Conservation (phyloP, 2,888 invertebrate species). For the Homarus gammarus region DNA sequence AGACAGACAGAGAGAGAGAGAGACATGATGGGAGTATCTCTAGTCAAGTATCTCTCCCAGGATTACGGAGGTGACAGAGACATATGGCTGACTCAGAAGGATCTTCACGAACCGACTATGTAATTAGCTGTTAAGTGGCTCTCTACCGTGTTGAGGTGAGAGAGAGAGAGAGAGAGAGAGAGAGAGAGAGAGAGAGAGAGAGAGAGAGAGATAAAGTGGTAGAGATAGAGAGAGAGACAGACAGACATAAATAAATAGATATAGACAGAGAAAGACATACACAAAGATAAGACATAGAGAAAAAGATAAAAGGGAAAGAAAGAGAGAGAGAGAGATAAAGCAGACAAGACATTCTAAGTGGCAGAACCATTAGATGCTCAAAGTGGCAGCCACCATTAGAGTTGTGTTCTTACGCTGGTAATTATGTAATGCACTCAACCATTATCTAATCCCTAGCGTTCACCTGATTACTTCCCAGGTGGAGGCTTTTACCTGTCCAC, state of each 20-base stretch:
- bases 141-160: background rate
- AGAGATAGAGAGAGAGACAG: background rate
- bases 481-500: no score
- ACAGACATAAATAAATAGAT: background rate
- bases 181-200: no score
- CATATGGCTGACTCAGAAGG: conserved; percentile 15
- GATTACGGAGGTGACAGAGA: background rate
- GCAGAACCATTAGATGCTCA: background rate
- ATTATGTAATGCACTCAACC: conserved; percentile 23
- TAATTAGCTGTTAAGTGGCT: background rate
- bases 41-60: background rate
- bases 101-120: background rate
- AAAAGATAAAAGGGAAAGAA: background rate
- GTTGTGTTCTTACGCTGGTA: conserved; percentile 8
- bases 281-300: background rate
- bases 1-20: background rate
- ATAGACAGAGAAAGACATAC: background rate
- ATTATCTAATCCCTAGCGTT: conserved; percentile 37
- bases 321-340: background rate
- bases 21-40: background rate
- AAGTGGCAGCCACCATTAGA: no score
- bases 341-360: background rate
- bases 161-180: background rate
- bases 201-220: no score
- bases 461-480: no score